Evolutionary conservation across 2,888 invertebrate species (phyloP).

Genomic region (Clitarchus hookeri): DNA sequence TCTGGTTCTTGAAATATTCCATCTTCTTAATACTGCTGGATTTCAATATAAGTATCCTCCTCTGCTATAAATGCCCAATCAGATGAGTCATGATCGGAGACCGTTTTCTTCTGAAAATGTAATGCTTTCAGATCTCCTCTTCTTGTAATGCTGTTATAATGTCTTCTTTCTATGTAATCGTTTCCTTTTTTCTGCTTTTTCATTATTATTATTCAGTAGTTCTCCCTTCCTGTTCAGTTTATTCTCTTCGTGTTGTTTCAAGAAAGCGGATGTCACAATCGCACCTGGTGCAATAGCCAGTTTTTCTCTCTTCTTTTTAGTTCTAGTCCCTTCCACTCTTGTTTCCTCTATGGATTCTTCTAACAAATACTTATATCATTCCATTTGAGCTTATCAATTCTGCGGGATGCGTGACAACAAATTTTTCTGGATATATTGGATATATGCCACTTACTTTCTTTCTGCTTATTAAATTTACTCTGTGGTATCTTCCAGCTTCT

Average conservation of each 20-base stretch:
- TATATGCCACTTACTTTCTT: background rate
- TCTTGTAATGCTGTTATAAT: conserved; percentile 2
- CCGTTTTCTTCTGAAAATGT: conserved; percentile 3
- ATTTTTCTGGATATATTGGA: background rate
- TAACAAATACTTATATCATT: background rate
- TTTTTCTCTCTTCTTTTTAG: background rate
- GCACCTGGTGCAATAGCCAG: background rate
- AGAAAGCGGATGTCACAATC: background rate
- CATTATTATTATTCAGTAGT: background rate
- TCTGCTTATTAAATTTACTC: background rate
- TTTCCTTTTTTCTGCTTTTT: background rate
- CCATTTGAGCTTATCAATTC: background rate
- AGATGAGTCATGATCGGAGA: conserved; percentile 11
- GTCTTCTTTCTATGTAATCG: background rate
- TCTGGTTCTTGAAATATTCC: background rate
- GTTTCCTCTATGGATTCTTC: background rate
- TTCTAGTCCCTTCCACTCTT: background rate
- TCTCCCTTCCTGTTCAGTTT: background rate
- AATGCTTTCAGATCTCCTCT: background rate
- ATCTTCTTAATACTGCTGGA: background rate
- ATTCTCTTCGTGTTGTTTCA: conserved; percentile 4
- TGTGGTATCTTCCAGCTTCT: background rate
- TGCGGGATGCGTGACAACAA: background rate
- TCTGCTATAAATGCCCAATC: background rate
- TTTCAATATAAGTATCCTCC: background rate